phyloP scores from a whole-genome alignment of 2,888 invertebrate species.

The Tipula unca region DNA sequence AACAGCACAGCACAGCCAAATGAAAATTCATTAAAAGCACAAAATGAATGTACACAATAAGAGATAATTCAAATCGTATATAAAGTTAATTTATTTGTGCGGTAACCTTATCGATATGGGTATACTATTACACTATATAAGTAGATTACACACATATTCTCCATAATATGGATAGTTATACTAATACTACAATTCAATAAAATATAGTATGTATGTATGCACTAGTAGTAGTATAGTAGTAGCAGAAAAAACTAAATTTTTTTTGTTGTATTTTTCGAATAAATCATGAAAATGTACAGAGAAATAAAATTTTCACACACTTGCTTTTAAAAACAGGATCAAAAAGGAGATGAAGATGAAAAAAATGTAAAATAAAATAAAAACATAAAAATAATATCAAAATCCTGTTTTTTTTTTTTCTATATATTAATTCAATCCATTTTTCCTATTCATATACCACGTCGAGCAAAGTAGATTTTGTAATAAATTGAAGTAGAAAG shows the following conservation, averaged over 20 bases:
- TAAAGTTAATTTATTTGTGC: neutral
- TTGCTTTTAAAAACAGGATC: neutral
- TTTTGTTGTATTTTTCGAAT: neutral
- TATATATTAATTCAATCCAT: neutral
- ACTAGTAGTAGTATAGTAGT: neutral
- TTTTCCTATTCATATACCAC: neutral
- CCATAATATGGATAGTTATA: neutral
- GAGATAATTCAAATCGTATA: neutral
- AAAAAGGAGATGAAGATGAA: neutral
- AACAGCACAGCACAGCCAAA: neutral
- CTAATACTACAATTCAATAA: neutral
- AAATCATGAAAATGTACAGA: neutral
- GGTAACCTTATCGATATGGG: slow-evolving; percentile 14
- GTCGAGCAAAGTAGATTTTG: neutral
- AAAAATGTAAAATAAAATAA: neutral
- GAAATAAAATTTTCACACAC: neutral
- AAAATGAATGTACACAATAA: neutral
- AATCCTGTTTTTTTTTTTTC: neutral
- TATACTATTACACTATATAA: neutral
- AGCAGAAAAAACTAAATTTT: neutral
- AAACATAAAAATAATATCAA: neutral
- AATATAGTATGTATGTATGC: neutral
- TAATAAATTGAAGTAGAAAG: neutral
- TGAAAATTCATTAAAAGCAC: neutral
- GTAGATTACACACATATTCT: neutral